Evolutionary conservation across 2,797 vertebrate species (phyloP), one percentile per base, ranked within the genome.

Genomic region (Urocyon cinereoargenteus): DNA sequence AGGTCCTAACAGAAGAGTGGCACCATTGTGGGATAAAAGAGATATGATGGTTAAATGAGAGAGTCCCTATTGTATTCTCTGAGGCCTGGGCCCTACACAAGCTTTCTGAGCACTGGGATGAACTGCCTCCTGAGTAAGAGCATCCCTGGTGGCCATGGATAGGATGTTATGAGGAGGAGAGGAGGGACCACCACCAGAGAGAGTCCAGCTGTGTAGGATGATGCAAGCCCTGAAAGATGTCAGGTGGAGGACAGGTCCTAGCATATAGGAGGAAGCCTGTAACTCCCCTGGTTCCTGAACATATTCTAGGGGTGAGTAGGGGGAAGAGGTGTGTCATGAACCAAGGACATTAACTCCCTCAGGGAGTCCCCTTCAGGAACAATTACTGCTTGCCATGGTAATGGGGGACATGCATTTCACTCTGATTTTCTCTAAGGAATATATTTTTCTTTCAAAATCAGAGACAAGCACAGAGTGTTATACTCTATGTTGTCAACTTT

Each of bases 371-470:
- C 16, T 53, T 51, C 75, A 77, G 45, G 18, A 26, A 11, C 1
- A 31, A 31, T 15, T 0, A 31, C 31, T 7, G 13, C 21, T 11
- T 9, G 22, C 21, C 12, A 6, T 6, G 66, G n/a, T 13, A 84
- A 28, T 13, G 11, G 57, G n/a, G 57, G 19, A 1, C 10, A 3
- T 5, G 15, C 16, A 53, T 5, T 57, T 81, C 6, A 31, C 57
- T 91, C 51, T 34, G 18, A 45, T 31, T 83, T 86, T 55, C 79
- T 68, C 75, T 51, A 62, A 86, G 31, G 51, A 92, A 97, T 79
- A n/a, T 8, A 66, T 73, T 86, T 89, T 96, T 40, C 79, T 91
- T 77, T 95, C 73, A 73, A 86, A 68, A 86, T 10, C n/a, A 36
- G 86, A 81, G 28, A 78, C 1, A 81, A 53, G n/a, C 40, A 45